Conservation (phyloP, 2,888 invertebrate species). For the Sepioteuthis lessoniana region DNA sequence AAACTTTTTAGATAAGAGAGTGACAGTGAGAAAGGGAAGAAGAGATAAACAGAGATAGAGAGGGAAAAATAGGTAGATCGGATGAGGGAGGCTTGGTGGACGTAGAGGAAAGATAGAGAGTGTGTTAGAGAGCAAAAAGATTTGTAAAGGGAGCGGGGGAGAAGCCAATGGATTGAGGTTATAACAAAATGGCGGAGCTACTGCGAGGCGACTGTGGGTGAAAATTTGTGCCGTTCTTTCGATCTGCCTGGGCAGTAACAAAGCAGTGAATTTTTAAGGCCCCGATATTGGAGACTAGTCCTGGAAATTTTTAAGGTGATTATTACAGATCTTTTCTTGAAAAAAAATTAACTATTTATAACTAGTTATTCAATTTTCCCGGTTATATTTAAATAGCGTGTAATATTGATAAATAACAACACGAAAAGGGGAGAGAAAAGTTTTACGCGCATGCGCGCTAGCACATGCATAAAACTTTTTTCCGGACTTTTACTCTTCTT, state of each 20-base stretch:
- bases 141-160: background rate
- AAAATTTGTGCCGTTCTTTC: constrained; percentile 44
- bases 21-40: background rate
- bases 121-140: background rate
- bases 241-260: constrained; percentile 42
- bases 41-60: background rate
- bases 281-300: constrained; percentile 39
- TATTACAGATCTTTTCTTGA: background rate
- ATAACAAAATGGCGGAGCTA: constrained; percentile 47
- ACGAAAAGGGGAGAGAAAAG: background rate
- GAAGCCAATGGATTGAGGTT: constrained; percentile 2
- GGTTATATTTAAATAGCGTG: background rate
- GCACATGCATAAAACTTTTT: background rate
- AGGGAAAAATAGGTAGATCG: background rate
- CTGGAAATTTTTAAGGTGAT: constrained; percentile 45
- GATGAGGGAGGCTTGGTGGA: background rate
- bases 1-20: background rate
- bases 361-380: background rate
- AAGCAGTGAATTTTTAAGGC: constrained; percentile 42
- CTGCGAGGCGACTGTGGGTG: constrained; percentile 45
- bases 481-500: background rate
- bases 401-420: background rate
- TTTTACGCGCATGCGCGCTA: background rate
- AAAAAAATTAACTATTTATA: background rate
- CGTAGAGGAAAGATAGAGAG: background rate